Evolutionary conservation across 2,888 invertebrate species (phyloP).

Genomic region (Dryobota labecula): DNA sequence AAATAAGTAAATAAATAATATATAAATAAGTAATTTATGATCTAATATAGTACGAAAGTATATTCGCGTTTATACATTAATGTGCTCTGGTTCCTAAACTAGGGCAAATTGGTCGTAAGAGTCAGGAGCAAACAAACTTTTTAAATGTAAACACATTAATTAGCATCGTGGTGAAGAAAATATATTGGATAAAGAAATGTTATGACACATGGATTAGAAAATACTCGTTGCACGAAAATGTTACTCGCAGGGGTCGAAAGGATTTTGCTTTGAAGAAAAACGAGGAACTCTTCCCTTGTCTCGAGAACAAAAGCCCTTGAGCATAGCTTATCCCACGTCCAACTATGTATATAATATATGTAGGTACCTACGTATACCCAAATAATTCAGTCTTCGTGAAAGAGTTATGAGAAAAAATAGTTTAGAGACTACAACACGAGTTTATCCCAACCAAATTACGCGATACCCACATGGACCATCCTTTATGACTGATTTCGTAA

Average conservation of each 20-base stretch:
- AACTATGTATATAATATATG: slow-evolving; percentile 36
- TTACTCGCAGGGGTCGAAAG: slow-evolving; percentile 40
- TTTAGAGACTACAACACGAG: slow-evolving; percentile 36
- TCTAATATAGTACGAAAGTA: neutral
- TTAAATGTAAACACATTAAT: slow-evolving; percentile 52
- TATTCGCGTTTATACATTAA: slow-evolving; percentile 2
- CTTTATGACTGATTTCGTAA: slow-evolving; percentile 30
- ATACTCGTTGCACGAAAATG: slow-evolving; percentile 37
- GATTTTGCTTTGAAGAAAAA: slow-evolving; percentile 62
- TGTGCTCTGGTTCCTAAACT: slow-evolving; percentile 41
- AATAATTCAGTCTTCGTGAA: slow-evolving; percentile 44
- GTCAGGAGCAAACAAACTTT: slow-evolving; percentile 44
- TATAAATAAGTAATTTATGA: slow-evolving; percentile 3
- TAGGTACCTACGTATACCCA: slow-evolving; percentile 29
- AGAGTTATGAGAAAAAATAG: slow-evolving; percentile 46
- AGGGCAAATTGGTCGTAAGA: slow-evolving; percentile 39
- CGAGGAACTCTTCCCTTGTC: slow-evolving; percentile 52
- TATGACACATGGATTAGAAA: slow-evolving; percentile 52
- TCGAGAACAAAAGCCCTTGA: slow-evolving; percentile 62
- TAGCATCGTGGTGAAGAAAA: slow-evolving; percentile 19
- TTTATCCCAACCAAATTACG: slow-evolving; percentile 23
- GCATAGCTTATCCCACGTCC: slow-evolving; percentile 65
- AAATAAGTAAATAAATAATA: slow-evolving; percentile 13
- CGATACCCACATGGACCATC: neutral
- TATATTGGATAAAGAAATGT: slow-evolving; percentile 28